Conservation (phyloP, 2,797 vertebrate genomes). For the Hoplostethus atlanticus region DNA sequence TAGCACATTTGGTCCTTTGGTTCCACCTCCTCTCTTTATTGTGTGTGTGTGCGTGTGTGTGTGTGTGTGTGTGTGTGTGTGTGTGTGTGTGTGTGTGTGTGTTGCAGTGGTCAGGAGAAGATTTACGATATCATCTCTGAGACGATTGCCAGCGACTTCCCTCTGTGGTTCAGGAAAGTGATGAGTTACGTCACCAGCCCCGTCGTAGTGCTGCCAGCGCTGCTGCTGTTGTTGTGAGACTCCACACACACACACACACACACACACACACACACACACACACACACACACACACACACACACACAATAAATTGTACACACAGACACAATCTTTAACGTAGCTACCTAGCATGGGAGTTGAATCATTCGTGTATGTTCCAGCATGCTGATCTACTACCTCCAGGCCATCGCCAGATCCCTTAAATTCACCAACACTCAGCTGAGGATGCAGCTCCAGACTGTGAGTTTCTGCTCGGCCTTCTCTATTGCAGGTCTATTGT, state of each 20-base stretch:
- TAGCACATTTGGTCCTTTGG: background rate
- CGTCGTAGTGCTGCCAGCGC: slow-evolving; percentile 92
- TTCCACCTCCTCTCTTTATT: slow-evolving; percentile 1
- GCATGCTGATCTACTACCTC: slow-evolving; percentile 98
- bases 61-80: slow-evolving; percentile 39
- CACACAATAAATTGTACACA: slow-evolving; percentile 8
- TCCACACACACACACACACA: background rate
- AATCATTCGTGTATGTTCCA: slow-evolving; percentile 71
- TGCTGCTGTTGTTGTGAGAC: slow-evolving; percentile 95
- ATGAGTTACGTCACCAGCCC: slow-evolving; percentile 94
- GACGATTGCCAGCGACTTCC: slow-evolving; percentile 92
- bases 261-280: slow-evolving; percentile 10
- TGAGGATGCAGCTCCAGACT: slow-evolving; percentile 95
- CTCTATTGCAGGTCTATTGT: no score
- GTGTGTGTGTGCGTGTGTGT: slow-evolving; percentile 33
- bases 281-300: background rate
- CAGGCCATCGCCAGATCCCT: slow-evolving; percentile 97
- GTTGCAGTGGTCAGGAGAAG: slow-evolving; percentile 92
- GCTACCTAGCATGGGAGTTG: background rate
- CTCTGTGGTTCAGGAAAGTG: slow-evolving; percentile 91
- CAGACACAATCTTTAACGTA: background rate
- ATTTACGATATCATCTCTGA: slow-evolving; percentile 98
- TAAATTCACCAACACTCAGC: slow-evolving; percentile 97
- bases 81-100: slow-evolving; percentile 34
- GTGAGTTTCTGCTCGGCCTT: slow-evolving; percentile 85